Base-by-base conservation (phyloP, 2,888 invertebrate genomes). In the Melipona bicolor region DNA sequence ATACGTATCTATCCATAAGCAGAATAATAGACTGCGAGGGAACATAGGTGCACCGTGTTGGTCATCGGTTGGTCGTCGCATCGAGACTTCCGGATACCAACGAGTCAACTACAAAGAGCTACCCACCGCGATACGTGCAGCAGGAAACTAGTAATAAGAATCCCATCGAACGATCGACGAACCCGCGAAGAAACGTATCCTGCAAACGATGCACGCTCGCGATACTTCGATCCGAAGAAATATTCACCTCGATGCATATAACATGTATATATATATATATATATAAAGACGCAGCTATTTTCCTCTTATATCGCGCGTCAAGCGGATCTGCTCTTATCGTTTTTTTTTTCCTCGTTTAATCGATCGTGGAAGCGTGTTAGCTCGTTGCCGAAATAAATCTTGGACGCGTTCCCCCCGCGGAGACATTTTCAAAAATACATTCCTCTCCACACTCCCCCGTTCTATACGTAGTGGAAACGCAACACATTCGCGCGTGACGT, bases 81-180 rank as follows among this genome's bases (percentile, higher is more conserved):
- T 71, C 83, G 85, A 81, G 78, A 89, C 91, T 91, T 91, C 90
- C 91, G 91, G 91, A 91, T 86, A 84, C 82, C 83, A 43, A 32
- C 54, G 27, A 50, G 49, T 81, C 24, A 54, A 75, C 81, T 78
- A 77, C 86, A 75, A 88, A 83, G 86, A 84, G 78, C 81, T 74
- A 71, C 59, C 83, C 77, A 77, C 70, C 82, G 84, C 79, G 84
- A 86, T 87, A 84, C 82, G 81, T 80, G 84, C 83, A 81, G 86
- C 88, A 81, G 86, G 83, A 89, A 90, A 87, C 86, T 85, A 78
- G 84, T 74, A 89, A 89, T 88, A 86, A 88, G 86, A 90, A 87
- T 85, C 84, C 85, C 86, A 91, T 88, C 88, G 89, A 89, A 87
- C 89, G 89, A 90, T 90, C 90, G 89, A 82, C 85, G 86, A 84